These are phyloP conservation scores for Larimichthys polyactis DNA, from an alignment of 2,113 vertebrate genomes.

Conservation along the genomic window DNA sequence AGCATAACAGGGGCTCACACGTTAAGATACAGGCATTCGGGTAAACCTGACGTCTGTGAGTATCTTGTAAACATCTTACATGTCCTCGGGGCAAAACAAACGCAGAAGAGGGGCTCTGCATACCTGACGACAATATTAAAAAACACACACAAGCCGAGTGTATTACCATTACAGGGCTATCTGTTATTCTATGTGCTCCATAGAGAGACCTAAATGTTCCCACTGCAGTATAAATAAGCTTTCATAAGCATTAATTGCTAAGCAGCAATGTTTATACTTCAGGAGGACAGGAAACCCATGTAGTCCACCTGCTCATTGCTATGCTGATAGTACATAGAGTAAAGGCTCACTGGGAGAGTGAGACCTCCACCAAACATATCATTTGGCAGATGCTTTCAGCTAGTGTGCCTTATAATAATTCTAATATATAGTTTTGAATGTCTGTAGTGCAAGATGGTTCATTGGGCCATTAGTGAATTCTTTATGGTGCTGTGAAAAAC, in stretches of 20 bases:
- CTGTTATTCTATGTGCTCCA: slow-evolving; percentile 21
- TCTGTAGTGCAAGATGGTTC: neutral
- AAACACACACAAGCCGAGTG: slow-evolving; percentile 6
- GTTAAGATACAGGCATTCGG: slow-evolving; percentile 3
- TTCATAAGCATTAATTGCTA: slow-evolving; percentile 46
- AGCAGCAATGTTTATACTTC: slow-evolving; percentile 8
- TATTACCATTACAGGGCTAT: neutral
- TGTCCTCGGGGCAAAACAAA: slow-evolving; percentile 61
- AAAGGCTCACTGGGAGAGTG: slow-evolving; percentile 23
- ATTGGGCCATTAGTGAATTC: neutral
- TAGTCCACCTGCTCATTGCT: slow-evolving; percentile 43
- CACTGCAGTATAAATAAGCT: slow-evolving; percentile 40
- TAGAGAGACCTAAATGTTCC: slow-evolving; percentile 45
- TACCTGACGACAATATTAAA: slow-evolving; percentile 49
- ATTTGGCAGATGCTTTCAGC: slow-evolving; percentile 38
- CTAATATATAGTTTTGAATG: slow-evolving; percentile 10
- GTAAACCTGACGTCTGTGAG: slow-evolving; percentile 30
- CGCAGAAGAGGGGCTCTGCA: slow-evolving; percentile 3
- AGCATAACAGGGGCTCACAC: neutral
- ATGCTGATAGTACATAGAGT: slow-evolving; percentile 30
- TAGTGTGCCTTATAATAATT: neutral
- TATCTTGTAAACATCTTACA: slow-evolving; percentile 49
- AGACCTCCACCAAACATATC: slow-evolving; percentile 23
- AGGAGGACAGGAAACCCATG: neutral
- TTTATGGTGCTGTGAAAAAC: slow-evolving; percentile 18